These are phyloP conservation scores for Drosophila subquinaria DNA, from an alignment of 2,888 invertebrate species.

Conservation along the genomic window DNA sequence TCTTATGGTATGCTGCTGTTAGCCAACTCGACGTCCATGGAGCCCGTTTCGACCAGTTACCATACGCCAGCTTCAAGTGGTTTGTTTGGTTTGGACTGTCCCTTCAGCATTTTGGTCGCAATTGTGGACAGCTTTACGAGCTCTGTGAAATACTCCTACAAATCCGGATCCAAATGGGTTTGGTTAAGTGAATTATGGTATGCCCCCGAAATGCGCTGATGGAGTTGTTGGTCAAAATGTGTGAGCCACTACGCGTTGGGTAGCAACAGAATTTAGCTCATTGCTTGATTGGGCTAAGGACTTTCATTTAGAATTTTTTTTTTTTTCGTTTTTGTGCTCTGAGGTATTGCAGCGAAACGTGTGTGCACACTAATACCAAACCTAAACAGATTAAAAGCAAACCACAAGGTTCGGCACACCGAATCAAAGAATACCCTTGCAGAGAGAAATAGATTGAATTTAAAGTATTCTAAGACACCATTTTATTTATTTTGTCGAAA, in stretches of 20 bases:
- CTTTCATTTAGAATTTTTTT: not conserved
- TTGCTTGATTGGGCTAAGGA: constrained; percentile 36
- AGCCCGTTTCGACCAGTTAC: constrained; percentile 26
- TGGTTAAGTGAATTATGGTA: constrained; percentile 57
- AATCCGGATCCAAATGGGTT: constrained; percentile 51
- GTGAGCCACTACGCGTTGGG: constrained; percentile 21
- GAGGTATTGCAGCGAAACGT: constrained; percentile 19
- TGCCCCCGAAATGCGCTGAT: constrained; percentile 12
- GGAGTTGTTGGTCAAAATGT: constrained; percentile 40
- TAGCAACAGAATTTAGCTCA: constrained; percentile 32
- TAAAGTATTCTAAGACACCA: not conserved
- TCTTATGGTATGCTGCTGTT: constrained; percentile 20
- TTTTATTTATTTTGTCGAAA: not conserved
- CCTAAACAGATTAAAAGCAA: constrained; percentile 17
- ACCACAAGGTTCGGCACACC: constrained; percentile 16
- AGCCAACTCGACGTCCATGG: constrained; percentile 16
- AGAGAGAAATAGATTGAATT: not conserved
- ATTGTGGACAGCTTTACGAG: constrained; percentile 47
- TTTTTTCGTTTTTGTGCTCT: not conserved
- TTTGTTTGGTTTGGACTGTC: constrained; percentile 18
- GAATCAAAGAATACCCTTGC: constrained; percentile 26
- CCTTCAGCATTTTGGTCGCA: constrained; percentile 22
- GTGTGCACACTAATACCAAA: constrained; percentile 31
- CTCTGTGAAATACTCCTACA: constrained; percentile 36
- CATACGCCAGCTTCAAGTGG: constrained; percentile 30